These are phyloP conservation scores for Altica lythri DNA, from an alignment of 2,888 invertebrate species.

Conservation along the genomic window DNA sequence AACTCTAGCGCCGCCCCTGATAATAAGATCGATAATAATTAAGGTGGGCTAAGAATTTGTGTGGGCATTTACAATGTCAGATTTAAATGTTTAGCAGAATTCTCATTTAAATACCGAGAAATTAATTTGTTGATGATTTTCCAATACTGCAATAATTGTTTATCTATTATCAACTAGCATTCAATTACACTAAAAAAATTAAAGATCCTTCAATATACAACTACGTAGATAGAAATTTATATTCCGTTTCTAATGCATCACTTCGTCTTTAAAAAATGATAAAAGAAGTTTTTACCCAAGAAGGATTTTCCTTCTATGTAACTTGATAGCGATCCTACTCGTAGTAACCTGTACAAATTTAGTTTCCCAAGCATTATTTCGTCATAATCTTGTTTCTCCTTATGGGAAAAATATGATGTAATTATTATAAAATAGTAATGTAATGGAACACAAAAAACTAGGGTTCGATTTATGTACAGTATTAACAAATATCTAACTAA, in stretches of 20 bases:
- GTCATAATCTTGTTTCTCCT: not conserved
- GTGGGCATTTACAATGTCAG: constrained; percentile 27
- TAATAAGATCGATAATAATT: constrained; percentile 23
- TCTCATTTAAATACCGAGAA: constrained; percentile 16
- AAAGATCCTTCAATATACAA: no score
- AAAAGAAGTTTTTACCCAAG: constrained; percentile 2
- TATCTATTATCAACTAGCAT: no score
- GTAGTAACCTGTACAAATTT: not conserved
- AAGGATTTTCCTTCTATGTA: constrained; percentile 2
- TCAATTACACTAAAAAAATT: no score
- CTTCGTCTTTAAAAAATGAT: not conserved
- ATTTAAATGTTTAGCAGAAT: constrained; percentile 18
- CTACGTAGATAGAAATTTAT: no score
- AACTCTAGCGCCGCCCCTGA: not conserved
- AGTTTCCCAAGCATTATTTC: not conserved
- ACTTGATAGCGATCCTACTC: not conserved
- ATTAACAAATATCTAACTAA: no score
- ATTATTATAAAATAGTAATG: constrained; percentile 1
- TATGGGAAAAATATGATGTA: constrained; percentile 3
- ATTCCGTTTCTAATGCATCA: no score
- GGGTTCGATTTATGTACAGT: no score
- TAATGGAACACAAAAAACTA: no score
- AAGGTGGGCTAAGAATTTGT: constrained; percentile 28
- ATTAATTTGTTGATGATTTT: not conserved
- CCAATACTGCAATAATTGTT: not conserved